Evolutionary conservation across 2,113 vertebrate genomes (phyloP), one percentile per base, ranked within the genome.

Genomic region (Penelope pileata): DNA sequence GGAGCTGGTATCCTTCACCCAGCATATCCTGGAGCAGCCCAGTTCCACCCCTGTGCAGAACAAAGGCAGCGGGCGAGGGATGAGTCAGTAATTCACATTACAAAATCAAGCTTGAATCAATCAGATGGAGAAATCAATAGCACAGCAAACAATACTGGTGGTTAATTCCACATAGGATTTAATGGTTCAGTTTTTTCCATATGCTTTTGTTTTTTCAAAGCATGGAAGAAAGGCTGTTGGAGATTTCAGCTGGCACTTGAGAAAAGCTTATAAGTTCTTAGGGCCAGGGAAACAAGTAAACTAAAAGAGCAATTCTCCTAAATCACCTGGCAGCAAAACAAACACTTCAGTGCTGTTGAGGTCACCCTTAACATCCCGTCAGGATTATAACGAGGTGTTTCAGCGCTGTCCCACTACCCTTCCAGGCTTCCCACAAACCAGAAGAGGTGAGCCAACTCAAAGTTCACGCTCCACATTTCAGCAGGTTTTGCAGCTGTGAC

Each of bases 91-190:
- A 88, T 66, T 86, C 40, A 58, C 51, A n/a, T 59, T 47, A 80
- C 68, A 86, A 91, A 88, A 68, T 43, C 77, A 70, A 88, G 63
- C 67, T 77, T 83, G 60, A 78, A 90, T 93, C 24, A 16, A 96
- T 93, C n/a, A 69, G 70, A 79, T 38, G 58, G 69, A 91, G 90
- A 95, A 96, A 96, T 95, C 94, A 90, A 94, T 90, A 86, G 64
- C 1, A 2, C 74, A 91, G 51, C 6, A 3, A 78, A 30, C 30
- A 88, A 83, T 50, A 79, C 74, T 45, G 67, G 70, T 30, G 26
- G 77, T 18, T 72, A 51, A 73, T 1, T 5, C 50, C 3, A 2
- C 16, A 40, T 2, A 72, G 85, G 82, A 80, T 47, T 69, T 74
- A 86, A 54, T 36, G 63, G 34, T 34, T 69, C 63, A 59, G 50